These are phyloP conservation scores for Gadopsis marmoratus DNA, from an alignment of 2,797 vertebrate genomes.

Conservation along the genomic window DNA sequence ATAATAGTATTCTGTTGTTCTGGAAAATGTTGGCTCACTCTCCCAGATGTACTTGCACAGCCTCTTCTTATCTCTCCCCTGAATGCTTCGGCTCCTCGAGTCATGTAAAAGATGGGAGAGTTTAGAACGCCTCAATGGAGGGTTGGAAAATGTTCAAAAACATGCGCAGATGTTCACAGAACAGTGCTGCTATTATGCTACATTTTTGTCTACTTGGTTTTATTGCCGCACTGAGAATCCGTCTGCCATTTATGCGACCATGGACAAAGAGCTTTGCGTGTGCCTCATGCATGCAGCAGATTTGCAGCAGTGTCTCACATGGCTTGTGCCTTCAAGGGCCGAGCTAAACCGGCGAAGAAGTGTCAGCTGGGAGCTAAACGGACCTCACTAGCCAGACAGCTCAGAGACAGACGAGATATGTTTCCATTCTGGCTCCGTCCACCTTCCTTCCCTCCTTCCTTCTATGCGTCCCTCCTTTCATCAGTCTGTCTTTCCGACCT, in stretches of 20 bases:
- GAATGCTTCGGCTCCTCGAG: slow-evolving; percentile 52
- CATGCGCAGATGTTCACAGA: slow-evolving; percentile 56
- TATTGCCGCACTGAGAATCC: slow-evolving; percentile 42
- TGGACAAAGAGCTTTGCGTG: slow-evolving; percentile 41
- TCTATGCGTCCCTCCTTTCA: slow-evolving; percentile 35
- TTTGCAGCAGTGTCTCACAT: slow-evolving; percentile 34
- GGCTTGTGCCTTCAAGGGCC: slow-evolving; percentile 29
- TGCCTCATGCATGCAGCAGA: slow-evolving; percentile 26
- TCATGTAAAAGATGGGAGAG: slow-evolving; percentile 52
- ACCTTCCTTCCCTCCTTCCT: slow-evolving; percentile 51
- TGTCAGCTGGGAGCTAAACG: slow-evolving; percentile 28
- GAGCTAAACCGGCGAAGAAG: slow-evolving; percentile 29
- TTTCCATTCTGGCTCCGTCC: slow-evolving; percentile 59
- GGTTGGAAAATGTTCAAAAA: slow-evolving; percentile 53
- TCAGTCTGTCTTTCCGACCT: slow-evolving; percentile 43
- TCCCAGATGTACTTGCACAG: slow-evolving; percentile 29
- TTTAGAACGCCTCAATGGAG: slow-evolving; percentile 37
- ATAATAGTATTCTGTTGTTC: slow-evolving; percentile 52
- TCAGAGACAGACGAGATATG: slow-evolving; percentile 52
- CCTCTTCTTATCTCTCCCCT: slow-evolving; percentile 54
- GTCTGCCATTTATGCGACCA: slow-evolving; percentile 42
- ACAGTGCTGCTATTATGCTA: slow-evolving; percentile 52
- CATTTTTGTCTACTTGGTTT: slow-evolving; percentile 54
- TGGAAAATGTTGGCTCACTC: slow-evolving; percentile 53
- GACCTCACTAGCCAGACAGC: slow-evolving; percentile 50